Conservation (phyloP, 2,888 invertebrate species). For the Zelleria hepariella region DNA sequence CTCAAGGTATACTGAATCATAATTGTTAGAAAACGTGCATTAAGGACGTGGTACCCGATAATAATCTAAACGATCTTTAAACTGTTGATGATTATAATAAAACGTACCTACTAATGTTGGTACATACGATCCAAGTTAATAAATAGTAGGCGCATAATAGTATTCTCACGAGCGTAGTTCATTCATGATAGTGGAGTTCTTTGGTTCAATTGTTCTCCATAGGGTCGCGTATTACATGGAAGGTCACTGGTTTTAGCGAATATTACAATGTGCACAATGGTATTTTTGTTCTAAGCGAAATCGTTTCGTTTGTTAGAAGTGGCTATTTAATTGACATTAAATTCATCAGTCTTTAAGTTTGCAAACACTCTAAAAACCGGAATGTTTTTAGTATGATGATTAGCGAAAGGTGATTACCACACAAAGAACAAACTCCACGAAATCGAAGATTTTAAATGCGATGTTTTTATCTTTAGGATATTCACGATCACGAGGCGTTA, state of each 20-base stretch:
- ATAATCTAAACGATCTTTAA: neutral
- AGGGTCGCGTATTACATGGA: neutral
- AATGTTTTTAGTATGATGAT: too few species aligned
- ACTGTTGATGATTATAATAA: conserved; percentile 1
- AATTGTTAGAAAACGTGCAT: neutral
- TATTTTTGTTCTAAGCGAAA: conserved; percentile 2
- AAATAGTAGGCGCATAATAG: conserved; percentile 6
- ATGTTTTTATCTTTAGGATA: neutral
- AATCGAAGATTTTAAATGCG: neutral
- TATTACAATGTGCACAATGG: too few species aligned
- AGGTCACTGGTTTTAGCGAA: conserved; percentile 8
- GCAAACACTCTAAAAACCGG: too few species aligned
- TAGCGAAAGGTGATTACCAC: neutral
- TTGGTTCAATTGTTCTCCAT: conserved; percentile 1
- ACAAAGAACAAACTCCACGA: neutral
- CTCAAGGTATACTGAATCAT: neutral
- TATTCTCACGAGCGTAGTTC: conserved; percentile 4
- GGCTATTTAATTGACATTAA: neutral
- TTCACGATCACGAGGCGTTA: neutral
- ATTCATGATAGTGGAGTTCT: neutral
- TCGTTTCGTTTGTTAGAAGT: neutral
- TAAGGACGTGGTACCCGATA: neutral
- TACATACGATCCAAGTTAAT: conserved; percentile 5
- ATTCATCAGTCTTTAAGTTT: neutral
- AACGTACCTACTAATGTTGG: too few species aligned